Conservation (phyloP, 2,113 vertebrate genomes). For the Archocentrus centrarchus region DNA sequence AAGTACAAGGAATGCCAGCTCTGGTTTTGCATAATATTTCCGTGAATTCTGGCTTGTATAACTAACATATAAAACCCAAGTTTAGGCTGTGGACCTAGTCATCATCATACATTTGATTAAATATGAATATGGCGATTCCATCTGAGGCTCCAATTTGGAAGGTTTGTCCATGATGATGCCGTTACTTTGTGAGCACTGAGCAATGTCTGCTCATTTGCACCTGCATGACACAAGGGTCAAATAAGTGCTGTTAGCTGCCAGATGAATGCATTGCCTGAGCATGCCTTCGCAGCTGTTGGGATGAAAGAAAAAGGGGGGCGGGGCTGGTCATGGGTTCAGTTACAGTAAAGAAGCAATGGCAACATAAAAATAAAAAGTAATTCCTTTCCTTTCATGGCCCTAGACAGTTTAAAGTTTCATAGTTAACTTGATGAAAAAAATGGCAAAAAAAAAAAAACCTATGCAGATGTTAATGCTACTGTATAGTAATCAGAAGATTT, state of each 20-base stretch:
- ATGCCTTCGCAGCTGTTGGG: background rate
- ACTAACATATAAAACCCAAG: background rate
- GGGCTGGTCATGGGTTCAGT: background rate
- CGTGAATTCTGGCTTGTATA: background rate
- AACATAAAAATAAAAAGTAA: constrained; percentile 9
- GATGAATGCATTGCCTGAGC: constrained; percentile 6
- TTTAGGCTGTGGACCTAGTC: too few relatives aligned
- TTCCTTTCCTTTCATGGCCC: constrained; percentile 9
- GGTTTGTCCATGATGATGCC: too few relatives aligned
- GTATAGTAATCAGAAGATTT: too few relatives aligned
- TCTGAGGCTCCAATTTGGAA: too few relatives aligned
- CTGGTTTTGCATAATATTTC: too few relatives aligned
- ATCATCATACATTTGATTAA: background rate
- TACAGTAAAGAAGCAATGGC: background rate
- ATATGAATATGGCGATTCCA: background rate
- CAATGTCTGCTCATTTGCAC: background rate
- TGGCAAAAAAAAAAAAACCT: background rate
- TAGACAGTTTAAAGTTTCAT: background rate
- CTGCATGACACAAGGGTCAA: background rate
- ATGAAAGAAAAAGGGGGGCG: background rate
- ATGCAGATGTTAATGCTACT: background rate
- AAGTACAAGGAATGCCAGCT: background rate
- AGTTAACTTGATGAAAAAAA: background rate
- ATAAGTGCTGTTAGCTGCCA: background rate
- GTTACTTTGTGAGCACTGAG: background rate